phyloP scores from a whole-genome alignment of 2,797 vertebrate species.

The Lophius americanus region DNA sequence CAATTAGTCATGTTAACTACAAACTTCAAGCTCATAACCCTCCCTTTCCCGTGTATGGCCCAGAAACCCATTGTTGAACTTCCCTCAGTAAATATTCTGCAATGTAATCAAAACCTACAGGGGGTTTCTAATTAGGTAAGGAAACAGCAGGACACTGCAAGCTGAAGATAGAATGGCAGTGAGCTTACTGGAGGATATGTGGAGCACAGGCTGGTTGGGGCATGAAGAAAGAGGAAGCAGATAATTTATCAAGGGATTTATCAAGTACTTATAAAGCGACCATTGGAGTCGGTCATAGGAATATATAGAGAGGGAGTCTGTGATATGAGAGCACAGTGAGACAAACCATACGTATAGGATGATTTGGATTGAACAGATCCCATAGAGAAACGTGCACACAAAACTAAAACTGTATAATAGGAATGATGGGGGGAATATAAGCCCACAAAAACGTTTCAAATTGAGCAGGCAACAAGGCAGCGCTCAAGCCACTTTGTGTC shows the following conservation, averaged over 20 bases:
- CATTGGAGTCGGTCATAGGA: constrained; percentile 24
- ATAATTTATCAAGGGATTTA: constrained; percentile 37
- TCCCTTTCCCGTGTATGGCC: constrained; percentile 46
- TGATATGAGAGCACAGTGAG: constrained; percentile 3
- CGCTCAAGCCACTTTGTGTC: constrained; percentile 27
- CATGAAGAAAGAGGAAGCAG: constrained; percentile 49
- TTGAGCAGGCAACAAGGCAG: constrained; percentile 21
- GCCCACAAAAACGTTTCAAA: constrained; percentile 25
- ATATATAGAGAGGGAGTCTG: constrained; percentile 14
- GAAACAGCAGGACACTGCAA: constrained; percentile 55
- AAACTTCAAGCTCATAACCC: constrained; percentile 38
- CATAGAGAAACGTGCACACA: constrained; percentile 34
- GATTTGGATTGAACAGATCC: constrained; percentile 30
- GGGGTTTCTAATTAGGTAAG: constrained; percentile 77
- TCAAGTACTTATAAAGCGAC: constrained; percentile 58
- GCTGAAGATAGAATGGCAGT: constrained; percentile 29
- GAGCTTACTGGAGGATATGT: constrained; percentile 42
- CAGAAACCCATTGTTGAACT: constrained; percentile 77
- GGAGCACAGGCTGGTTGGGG: constrained; percentile 34
- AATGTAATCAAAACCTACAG: constrained; percentile 66
- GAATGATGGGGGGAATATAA: constrained; percentile 23
- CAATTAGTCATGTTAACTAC: constrained; percentile 38
- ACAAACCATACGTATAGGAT: constrained; percentile 10
- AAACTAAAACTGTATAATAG: constrained; percentile 32
- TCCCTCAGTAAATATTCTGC: constrained; percentile 65